phyloP scores from a whole-genome alignment of 2,888 invertebrate genomes.

The Acanthococcus lagerstroemiae region DNA sequence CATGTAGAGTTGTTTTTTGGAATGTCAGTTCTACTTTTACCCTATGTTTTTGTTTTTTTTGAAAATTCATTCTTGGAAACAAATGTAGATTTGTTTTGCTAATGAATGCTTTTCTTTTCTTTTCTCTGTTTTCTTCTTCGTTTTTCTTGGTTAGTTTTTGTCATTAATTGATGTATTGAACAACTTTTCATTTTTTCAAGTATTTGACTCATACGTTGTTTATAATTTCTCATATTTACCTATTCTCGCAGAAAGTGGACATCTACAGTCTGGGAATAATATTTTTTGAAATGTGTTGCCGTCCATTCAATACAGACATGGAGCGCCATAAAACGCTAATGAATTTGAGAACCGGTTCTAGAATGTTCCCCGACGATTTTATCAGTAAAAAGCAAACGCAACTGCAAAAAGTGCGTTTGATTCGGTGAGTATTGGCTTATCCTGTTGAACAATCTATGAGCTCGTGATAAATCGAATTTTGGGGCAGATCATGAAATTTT shows the following conservation, averaged over 20 bases:
- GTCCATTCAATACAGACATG: slow-evolving; percentile 74
- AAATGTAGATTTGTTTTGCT: no score
- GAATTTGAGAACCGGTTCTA: slow-evolving; percentile 57
- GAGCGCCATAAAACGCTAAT: slow-evolving; percentile 72
- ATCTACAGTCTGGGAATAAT: slow-evolving; percentile 71
- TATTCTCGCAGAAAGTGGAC: slow-evolving; percentile 56
- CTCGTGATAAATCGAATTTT: neutral
- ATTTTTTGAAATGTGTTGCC: slow-evolving; percentile 90
- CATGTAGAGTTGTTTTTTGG: no score
- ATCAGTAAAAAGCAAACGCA: slow-evolving; percentile 45
- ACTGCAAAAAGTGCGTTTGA: neutral
- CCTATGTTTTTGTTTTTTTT: no score
- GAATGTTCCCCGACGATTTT: slow-evolving; percentile 62
- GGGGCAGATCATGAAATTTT: neutral
- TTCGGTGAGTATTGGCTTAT: no score
- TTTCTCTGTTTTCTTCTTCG: no score
- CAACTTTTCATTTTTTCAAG: neutral
- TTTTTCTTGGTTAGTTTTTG: neutral
- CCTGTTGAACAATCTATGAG: no score
- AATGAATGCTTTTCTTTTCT: no score
- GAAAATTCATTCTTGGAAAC: no score
- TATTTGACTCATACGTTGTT: neutral
- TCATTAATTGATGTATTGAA: neutral
- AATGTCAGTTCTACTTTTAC: no score
- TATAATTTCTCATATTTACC: neutral